phyloP scores from a whole-genome alignment of 23 tunicate genomes.

The Ascidia mentula region DNA sequence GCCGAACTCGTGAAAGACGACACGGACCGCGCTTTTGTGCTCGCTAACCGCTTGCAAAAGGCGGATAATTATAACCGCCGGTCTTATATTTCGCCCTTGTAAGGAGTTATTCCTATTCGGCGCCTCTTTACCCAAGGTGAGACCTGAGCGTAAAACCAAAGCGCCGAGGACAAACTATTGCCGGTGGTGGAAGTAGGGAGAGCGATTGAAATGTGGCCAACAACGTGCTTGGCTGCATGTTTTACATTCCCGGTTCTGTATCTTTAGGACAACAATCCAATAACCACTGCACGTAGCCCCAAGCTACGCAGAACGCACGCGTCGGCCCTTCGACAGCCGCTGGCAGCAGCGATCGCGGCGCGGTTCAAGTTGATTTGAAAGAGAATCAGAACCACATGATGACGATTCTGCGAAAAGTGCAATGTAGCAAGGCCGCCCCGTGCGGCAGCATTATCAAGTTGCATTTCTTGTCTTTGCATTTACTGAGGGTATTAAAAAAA shows the following conservation, averaged over 20 bases:
- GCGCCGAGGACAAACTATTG: too few relatives aligned
- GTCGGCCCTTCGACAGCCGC: constrained; percentile 6
- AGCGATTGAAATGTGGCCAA: too few relatives aligned
- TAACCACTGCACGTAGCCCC: constrained; percentile 10
- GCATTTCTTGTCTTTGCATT: too few relatives aligned
- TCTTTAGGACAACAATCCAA: constrained; percentile 4
- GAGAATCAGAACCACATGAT: neutral
- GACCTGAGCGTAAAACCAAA: too few relatives aligned
- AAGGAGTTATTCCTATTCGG: neutral
- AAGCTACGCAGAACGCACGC: constrained; percentile 6
- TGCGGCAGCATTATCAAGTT: constrained; percentile 3
- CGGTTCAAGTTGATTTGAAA: constrained; percentile 5
- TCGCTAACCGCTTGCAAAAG: constrained; percentile 5
- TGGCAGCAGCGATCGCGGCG: constrained; percentile 10
- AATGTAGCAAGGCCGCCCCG: constrained; percentile 7
- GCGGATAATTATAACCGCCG: neutral
- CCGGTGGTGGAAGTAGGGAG: too few relatives aligned
- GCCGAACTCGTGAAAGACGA: neutral
- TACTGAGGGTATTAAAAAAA: too few relatives aligned
- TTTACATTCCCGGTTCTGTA: neutral
- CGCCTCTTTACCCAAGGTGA: too few relatives aligned
- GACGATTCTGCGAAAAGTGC: neutral
- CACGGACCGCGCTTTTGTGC: neutral
- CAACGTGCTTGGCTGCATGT: neutral
- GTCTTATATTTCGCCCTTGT: constrained; percentile 3